phyloP scores from a whole-genome alignment of 2,888 invertebrate species.

The Synanthedon myopaeformis region DNA sequence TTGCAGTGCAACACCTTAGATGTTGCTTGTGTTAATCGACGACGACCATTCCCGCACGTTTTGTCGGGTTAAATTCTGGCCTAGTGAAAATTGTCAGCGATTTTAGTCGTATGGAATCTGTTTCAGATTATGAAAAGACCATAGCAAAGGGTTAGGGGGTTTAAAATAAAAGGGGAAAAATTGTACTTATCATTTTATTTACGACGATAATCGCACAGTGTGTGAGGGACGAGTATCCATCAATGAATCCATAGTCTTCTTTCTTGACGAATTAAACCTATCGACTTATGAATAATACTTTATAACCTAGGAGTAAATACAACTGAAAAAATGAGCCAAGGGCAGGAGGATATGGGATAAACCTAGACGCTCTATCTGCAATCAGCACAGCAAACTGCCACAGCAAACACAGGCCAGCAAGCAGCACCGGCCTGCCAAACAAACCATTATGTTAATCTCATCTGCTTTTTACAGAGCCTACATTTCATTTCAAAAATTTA shows the following conservation, averaged over 20 bases:
- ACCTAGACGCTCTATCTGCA: slow-evolving; percentile 59
- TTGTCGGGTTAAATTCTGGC: too few species aligned
- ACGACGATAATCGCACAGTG: not conserved
- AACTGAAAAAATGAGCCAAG: slow-evolving; percentile 6
- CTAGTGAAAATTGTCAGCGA: too few species aligned
- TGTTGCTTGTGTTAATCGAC: too few species aligned
- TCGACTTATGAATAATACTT: not conserved
- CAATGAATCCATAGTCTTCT: not conserved
- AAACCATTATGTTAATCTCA: slow-evolving; percentile 51
- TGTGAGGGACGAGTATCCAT: too few species aligned
- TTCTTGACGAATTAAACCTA: not conserved
- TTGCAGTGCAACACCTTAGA: too few species aligned
- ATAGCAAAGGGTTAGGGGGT: not conserved
- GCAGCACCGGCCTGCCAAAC: slow-evolving; percentile 70
- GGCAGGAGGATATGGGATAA: slow-evolving; percentile 48
- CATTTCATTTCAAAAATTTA: too few species aligned
- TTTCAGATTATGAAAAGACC: too few species aligned
- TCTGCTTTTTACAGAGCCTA: not conserved
- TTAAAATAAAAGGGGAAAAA: not conserved
- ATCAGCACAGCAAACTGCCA: slow-evolving; percentile 66
- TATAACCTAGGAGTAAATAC: not conserved
- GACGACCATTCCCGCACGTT: too few species aligned
- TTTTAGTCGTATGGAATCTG: too few species aligned
- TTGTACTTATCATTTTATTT: not conserved
- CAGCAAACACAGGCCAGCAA: slow-evolving; percentile 69